A percentile compares a stretch with the other conserved stretches of the same genome.
phyloP scores from a whole-genome alignment of 2,113 vertebrate species.

The Emydura subglobosa region DNA sequence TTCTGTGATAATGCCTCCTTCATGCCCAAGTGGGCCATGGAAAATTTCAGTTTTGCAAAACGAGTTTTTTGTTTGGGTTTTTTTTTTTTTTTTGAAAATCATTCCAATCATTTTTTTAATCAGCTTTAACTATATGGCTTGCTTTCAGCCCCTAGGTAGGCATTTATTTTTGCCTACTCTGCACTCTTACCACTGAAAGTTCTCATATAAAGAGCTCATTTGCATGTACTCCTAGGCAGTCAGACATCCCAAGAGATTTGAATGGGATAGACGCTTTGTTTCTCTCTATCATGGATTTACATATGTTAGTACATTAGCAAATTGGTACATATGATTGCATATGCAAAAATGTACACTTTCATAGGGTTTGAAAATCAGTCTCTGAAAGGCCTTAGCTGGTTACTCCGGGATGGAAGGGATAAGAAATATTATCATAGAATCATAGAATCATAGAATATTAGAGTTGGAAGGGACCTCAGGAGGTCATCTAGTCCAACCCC shows the following conservation, averaged over 20 bases:
- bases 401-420: background rate
- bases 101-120: background rate
- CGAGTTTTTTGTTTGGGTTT: background rate
- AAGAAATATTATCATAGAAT: background rate
- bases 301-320: background rate
- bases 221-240: background rate
- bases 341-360: background rate
- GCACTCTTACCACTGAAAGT: background rate
- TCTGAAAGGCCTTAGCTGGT: background rate
- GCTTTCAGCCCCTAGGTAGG: background rate
- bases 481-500: too few relatives aligned
- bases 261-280: background rate
- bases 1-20: too few relatives aligned
- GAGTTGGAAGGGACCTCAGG: too few relatives aligned
- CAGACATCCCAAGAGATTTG: background rate
- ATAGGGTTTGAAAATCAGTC: background rate
- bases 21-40: background rate
- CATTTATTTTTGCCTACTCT: background rate
- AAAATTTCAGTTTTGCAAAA: background rate
- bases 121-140: background rate
- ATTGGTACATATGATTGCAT: background rate
- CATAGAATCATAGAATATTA: too few relatives aligned
- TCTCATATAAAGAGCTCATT: background rate
- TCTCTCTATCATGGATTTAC: background rate
- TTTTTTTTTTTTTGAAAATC: background rate